phyloP scores from a whole-genome alignment of 2,113 vertebrate genomes.

The Hippocampus abdominalis region DNA sequence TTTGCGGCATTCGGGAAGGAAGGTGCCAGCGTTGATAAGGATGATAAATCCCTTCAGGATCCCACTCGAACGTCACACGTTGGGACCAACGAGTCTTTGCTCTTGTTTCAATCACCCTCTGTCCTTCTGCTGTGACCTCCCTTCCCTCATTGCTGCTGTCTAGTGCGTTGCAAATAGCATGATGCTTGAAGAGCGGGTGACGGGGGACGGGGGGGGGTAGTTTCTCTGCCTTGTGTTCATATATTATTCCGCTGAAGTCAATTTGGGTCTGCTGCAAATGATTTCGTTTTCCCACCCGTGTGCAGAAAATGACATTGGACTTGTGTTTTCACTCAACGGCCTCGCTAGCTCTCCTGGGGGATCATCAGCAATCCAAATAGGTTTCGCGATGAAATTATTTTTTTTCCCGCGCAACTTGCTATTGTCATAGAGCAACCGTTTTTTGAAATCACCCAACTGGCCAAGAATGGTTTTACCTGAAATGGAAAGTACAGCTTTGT shows the following conservation, averaged over 20 bases:
- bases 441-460: background rate
- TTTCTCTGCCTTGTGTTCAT: no score
- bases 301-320: no score
- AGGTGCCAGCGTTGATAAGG: background rate
- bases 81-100: background rate
- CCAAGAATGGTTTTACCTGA: background rate
- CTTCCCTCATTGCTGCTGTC: background rate
- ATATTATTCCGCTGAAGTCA: no score
- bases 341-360: no score
- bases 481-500: background rate
- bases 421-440: background rate
- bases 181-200: no score
- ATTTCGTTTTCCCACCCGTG: no score
- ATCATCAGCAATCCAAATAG: no score
- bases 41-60: background rate
- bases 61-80: background rate
- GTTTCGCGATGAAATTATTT: no score
- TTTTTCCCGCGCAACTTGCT: no score
- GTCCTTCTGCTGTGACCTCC: conserved; percentile 2
- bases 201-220: no score
- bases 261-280: no score
- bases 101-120: background rate
- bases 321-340: no score
- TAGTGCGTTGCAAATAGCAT: background rate
- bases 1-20: background rate